phyloP scores from a whole-genome alignment of 2,888 invertebrate genomes.

The Digitonthophagus gazella region DNA sequence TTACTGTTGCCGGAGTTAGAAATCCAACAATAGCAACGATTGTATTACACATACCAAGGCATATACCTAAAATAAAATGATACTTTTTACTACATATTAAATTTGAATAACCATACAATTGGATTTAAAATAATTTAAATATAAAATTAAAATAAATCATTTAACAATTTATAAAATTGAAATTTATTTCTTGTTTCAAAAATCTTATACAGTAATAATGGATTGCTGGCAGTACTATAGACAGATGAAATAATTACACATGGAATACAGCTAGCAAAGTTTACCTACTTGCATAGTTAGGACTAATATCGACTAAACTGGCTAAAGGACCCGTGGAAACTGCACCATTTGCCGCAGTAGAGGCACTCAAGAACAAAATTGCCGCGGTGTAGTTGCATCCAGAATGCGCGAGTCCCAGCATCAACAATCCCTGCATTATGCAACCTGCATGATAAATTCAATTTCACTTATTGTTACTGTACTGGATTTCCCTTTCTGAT shows the following conservation, averaged over 20 bases:
- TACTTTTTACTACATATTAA: too few relatives aligned
- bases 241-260: not conserved
- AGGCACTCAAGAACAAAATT: conserved; percentile 60
- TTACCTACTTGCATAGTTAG: conserved; percentile 57
- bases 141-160: too few relatives aligned
- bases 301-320: conserved; percentile 66
- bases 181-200: too few relatives aligned
- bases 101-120: too few relatives aligned
- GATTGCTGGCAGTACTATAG: not conserved
- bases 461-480: not conserved
- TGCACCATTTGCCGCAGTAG: conserved; percentile 64
- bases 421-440: conserved; percentile 60
- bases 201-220: conserved; percentile 5
- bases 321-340: conserved; percentile 66
- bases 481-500: not conserved
- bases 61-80: conserved; percentile 52
- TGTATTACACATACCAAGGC: conserved; percentile 62
- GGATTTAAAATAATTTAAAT: too few relatives aligned
- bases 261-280: not conserved
- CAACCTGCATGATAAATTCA: conserved; percentile 48
- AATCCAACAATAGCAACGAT: conserved; percentile 60
- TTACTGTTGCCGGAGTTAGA: conserved; percentile 62
- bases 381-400: conserved; percentile 62
- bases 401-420: conserved; percentile 61
- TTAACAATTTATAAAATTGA: too few relatives aligned